Percentiles rank a stretch among this genome's conserved stretches.
These are phyloP conservation scores for Sarcophaga subvicina DNA, from an alignment of 2,888 invertebrate genomes.

Conservation along the genomic window DNA sequence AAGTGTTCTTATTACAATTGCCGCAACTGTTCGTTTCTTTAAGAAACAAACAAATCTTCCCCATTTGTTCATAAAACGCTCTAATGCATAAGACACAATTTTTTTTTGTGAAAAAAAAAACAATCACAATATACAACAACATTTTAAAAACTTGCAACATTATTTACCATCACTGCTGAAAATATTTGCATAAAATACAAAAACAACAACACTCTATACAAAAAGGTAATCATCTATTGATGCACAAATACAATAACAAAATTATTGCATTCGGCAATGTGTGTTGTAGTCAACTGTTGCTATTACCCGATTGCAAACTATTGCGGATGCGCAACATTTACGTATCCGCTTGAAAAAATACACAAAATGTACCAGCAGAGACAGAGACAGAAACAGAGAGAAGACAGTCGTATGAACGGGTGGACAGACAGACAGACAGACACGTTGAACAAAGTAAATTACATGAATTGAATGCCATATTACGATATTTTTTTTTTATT, in stretches of 20 bases:
- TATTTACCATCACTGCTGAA: constrained; percentile 42
- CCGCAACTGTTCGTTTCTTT: not conserved
- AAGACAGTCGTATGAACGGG: not conserved
- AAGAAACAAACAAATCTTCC: not conserved
- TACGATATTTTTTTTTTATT: not conserved
- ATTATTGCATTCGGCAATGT: not conserved
- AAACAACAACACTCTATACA: not conserved
- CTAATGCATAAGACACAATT: constrained; percentile 36
- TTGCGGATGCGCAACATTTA: constrained; percentile 69
- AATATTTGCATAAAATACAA: constrained; percentile 49
- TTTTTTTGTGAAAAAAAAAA: constrained; percentile 14
- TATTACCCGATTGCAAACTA: constrained; percentile 21
- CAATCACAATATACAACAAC: constrained; percentile 40
- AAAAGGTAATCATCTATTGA: not conserved
- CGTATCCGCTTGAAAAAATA: constrained; percentile 63
- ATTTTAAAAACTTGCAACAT: constrained; percentile 49
- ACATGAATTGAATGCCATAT: constrained; percentile 44
- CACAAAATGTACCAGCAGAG: constrained; percentile 21
- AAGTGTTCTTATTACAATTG: not conserved
- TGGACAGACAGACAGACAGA: not conserved
- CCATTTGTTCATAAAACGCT: constrained; percentile 17
- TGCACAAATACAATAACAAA: constrained; percentile 4
- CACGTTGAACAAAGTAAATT: constrained; percentile 44
- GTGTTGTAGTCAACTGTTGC: not conserved
- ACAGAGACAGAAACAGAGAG: not conserved